phyloP scores from a whole-genome alignment of 2,113 vertebrate species.

The Zosterops borbonicus region DNA sequence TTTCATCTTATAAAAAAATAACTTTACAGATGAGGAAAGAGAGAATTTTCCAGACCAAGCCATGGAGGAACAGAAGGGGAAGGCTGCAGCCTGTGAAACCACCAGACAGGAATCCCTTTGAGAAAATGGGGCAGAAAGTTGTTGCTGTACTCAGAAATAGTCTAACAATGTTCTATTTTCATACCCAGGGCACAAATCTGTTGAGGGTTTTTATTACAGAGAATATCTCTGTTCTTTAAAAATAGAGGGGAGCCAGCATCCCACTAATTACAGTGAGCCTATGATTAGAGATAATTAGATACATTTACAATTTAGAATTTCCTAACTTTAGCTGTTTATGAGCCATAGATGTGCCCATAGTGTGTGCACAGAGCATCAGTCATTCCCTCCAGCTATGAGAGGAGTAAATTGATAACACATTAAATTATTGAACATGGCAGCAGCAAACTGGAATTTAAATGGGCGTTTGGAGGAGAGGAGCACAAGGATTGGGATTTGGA shows the following conservation, averaged over 20 bases:
- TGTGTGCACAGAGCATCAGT: background rate
- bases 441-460: background rate
- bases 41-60: background rate
- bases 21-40: background rate
- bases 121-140: background rate
- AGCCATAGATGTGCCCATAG: background rate
- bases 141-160: background rate
- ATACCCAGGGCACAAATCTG: background rate
- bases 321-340: conserved; percentile 33
- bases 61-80: background rate
- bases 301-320: background rate
- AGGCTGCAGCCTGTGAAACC: background rate
- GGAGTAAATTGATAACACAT: background rate
- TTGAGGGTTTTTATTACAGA: background rate
- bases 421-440: background rate
- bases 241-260: background rate
- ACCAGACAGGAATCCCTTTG: background rate
- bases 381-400: background rate
- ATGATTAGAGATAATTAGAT: conserved; percentile 52
- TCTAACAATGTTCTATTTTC: background rate
- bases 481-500: background rate
- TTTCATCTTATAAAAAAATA: background rate
- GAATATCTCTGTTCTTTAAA: conserved; percentile 16
- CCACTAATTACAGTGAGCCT: conserved; percentile 30
- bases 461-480: background rate